Evolutionary conservation across 2,797 vertebrate species (phyloP), one percentile per base, ranked within the genome.

Genomic region (Lacerta agilis): DNA sequence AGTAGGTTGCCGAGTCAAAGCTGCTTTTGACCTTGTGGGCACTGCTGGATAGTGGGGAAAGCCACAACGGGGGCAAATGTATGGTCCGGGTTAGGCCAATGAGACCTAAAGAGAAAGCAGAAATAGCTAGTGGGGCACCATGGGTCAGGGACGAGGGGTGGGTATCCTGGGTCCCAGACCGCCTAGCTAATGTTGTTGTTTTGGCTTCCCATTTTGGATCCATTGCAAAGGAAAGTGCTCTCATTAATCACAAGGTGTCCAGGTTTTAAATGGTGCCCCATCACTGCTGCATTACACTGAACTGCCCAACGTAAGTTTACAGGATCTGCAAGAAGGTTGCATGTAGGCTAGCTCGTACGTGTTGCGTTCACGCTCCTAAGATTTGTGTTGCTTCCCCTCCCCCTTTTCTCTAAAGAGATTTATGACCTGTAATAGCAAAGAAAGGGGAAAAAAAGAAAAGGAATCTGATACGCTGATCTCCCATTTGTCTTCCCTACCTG

Each of bases 321-420:
- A 0, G 17, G 61, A 55, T 67, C 10, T 2, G 86, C 2, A 85
- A 78, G 33, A 33, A 72, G 69, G 82, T 79, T 23, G 83, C 29
- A 67, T 90, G 0, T 91, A 71, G 80, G 91, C 90, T 20, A 88
- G 83, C 81, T 55, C 49, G 15, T 55, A 93, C 85, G 86, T 92
- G 86, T 1, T 87, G 20, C 29, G 9, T 8, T 90, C 92, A 33
- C 84, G 86, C 86, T 88, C 85, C 45, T 77, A 66, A 86, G 80
- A 87, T 79, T 83, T 91, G 36, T 38, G 11, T 5, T 82, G 79
- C 66, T 90, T 79, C 13, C 13, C 49, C 49, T 13, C 43, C 5
- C 49, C 3, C 3, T 82, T 71, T 29, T 79, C 0, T 38, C 20
- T 38, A 38, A n/a, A 27, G 9, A 25, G 67, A 4, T 38, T 38